Evolutionary conservation across 2,888 invertebrate species (phyloP), one percentile per base, ranked within the genome.

Genomic region (Hirtodrosophila histrioides): DNA sequence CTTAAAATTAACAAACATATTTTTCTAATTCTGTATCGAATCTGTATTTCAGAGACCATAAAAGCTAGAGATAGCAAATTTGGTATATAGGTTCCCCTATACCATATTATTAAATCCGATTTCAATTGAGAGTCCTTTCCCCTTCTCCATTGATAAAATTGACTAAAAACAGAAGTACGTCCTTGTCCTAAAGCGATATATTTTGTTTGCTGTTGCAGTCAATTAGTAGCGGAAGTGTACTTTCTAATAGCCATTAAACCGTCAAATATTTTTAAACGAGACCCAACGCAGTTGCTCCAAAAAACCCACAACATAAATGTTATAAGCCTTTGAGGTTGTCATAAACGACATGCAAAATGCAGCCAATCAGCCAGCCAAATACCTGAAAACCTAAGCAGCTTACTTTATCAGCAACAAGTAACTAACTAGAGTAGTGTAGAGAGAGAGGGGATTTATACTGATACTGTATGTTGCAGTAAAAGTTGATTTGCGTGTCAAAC

Each of bases 301-400:
- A 48, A 41, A 44, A 62, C 69, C 70, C 75, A 71, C 70, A 69
- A 46, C 46, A 23, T 4, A 17, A 35, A 64, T 45, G 55, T 37
- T 57, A 64, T 36, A 56, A 53, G 71, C 68, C 54, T 36, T 50
- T 44, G 46, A 31, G 43, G 44, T 44, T 76, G 76, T 72, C 76
- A 76, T 60, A 53, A 65, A 39, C 48, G 71, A 49, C 35, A 69
- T 54, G 70, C 44, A 53, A 69, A 44, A 65, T 49, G 67, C 35
- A 11, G 53, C 35, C 72, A 71, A 64, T 72, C 64, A 58, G 58
- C 40, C 65, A 44, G 54, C 33, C 76, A 55, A 54, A 69, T 64
- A 57, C 53, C 53, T 39, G 57, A 57, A 75, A 63, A 63, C 63
- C 73, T 76, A 74, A 77, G 73, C 77, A 45, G 73, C 77, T 74